Percentiles rank a stretch among this genome's conserved stretches.
phyloP scores from a whole-genome alignment of 2,113 vertebrate genomes.

The Podarcis muralis region DNA sequence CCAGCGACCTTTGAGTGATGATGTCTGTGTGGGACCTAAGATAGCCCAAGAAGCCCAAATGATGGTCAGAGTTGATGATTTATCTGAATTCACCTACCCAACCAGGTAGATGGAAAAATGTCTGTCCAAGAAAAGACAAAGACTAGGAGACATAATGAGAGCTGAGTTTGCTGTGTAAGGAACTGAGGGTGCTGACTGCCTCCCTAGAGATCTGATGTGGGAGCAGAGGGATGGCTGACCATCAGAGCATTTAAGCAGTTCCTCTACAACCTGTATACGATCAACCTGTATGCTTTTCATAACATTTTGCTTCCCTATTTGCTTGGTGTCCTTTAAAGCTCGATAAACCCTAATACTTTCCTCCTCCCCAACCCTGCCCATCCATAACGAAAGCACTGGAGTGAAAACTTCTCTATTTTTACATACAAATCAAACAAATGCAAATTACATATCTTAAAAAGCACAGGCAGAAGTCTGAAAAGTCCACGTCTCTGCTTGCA shows the following conservation, averaged over 20 bases:
- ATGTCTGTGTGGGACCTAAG: not conserved
- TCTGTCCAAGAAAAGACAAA: not conserved
- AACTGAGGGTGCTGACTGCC: not conserved
- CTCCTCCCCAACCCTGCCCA: not conserved
- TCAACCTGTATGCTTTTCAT: not conserved
- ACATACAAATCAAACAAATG: not conserved
- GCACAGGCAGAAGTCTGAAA: not conserved
- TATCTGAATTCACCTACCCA: not conserved
- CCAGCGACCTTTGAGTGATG: not conserved
- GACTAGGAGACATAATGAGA: not conserved
- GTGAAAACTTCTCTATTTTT: not conserved
- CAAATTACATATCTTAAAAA: not conserved
- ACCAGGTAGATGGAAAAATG: not conserved
- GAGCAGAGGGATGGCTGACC: not conserved
- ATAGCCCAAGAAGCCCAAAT: not conserved
- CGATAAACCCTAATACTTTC: not conserved
- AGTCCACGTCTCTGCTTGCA: not conserved
- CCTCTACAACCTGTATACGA: not conserved
- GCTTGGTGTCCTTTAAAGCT: not conserved
- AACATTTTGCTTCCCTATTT: not conserved
- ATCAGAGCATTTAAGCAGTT: not conserved
- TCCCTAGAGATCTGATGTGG: not conserved
- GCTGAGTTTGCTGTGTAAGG: not conserved
- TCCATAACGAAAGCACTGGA: not conserved
- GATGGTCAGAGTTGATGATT: not conserved